These are phyloP conservation scores for Emys orbicularis DNA, from an alignment of 2,797 vertebrate genomes.

Conservation along the genomic window DNA sequence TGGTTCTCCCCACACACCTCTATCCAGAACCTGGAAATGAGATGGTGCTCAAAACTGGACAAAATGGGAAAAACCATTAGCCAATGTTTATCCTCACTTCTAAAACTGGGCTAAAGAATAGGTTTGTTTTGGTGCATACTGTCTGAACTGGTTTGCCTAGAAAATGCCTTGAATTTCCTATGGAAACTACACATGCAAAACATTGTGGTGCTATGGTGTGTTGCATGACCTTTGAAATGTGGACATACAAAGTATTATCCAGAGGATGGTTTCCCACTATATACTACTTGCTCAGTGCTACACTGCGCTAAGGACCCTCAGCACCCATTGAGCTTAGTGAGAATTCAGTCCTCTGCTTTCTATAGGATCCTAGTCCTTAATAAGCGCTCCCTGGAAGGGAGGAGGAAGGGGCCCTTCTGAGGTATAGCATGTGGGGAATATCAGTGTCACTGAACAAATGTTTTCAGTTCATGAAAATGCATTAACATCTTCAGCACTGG, in stretches of 20 bases:
- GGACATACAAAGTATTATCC: background rate
- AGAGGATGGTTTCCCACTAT: fast-evolving
- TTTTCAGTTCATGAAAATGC: background rate
- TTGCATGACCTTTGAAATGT: background rate
- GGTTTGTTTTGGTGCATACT: background rate
- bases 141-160: constrained; percentile 11
- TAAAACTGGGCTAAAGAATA: background rate
- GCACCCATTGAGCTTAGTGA: background rate
- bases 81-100: background rate
- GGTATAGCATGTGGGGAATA: background rate
- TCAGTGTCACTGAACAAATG: background rate
- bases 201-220: background rate
- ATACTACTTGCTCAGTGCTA: background rate
- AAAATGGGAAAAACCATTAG: background rate
- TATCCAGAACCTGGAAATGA: background rate
- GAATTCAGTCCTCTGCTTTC: background rate
- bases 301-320: background rate
- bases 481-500: background rate
- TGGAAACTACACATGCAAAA: constrained; percentile 7
- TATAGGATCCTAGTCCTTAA: background rate
- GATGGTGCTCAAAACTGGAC: background rate
- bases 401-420: background rate
- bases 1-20: fast-evolving
- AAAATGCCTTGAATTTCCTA: background rate
- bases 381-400: background rate